Percentiles rank a stretch among this genome's conserved stretches.
These are phyloP conservation scores for Strigamia transsilvanica DNA, from an alignment of 2,888 invertebrate genomes.

Conservation along the genomic window DNA sequence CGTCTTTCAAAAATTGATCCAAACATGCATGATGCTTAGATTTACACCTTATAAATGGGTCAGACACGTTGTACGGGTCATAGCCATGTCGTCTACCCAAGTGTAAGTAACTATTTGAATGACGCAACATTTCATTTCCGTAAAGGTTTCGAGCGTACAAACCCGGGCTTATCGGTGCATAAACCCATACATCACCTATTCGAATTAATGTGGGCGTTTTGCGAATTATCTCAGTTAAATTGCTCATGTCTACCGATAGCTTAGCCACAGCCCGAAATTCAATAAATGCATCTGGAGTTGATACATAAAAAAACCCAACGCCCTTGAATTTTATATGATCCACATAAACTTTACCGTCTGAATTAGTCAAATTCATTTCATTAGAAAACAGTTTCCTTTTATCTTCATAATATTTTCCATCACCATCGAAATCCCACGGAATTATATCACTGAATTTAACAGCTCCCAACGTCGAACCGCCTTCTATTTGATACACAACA, in stretches of 20 bases:
- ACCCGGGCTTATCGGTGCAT: conserved; percentile 61
- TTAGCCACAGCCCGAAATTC: conserved; percentile 61
- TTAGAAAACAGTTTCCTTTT: neutral
- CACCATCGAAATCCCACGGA: conserved; percentile 63
- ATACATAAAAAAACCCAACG: conserved; percentile 54
- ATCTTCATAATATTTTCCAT: conserved; percentile 50
- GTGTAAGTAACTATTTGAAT: conserved; percentile 61
- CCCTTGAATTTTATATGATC: conserved; percentile 11
- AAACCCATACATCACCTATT: conserved; percentile 60
- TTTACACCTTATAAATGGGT: conserved; percentile 59
- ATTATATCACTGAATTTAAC: conserved; percentile 61
- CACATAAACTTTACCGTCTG: neutral
- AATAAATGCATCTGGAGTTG: conserved; percentile 58
- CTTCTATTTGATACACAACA: conserved; percentile 60
- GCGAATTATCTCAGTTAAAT: conserved; percentile 55
- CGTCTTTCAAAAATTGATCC: conserved; percentile 61
- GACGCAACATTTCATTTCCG: conserved; percentile 61
- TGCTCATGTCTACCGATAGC: conserved; percentile 58
- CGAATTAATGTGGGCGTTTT: conserved; percentile 59
- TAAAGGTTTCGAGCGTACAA: conserved; percentile 61
- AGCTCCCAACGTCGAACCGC: conserved; percentile 62
- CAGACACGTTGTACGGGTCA: conserved; percentile 55
- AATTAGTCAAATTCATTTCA: neutral
- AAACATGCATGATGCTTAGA: conserved; percentile 60
- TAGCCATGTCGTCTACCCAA: conserved; percentile 59